These are phyloP conservation scores for Labeo rohita DNA, from an alignment of 2,113 vertebrate species.

Conservation along the genomic window DNA sequence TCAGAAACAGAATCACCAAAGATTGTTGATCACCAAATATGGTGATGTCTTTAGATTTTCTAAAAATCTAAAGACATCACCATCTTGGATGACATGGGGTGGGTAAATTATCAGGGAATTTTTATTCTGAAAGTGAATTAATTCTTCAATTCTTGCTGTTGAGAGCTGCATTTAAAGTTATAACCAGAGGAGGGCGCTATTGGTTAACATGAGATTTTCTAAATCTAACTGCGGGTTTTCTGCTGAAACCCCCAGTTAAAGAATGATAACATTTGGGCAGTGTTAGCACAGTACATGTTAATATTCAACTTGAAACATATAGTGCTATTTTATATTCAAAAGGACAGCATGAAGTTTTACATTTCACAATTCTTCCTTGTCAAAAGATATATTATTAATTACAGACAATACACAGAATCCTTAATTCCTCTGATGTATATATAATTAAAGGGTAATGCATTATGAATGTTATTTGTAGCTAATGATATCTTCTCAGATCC, in stretches of 20 bases:
- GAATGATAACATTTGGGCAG: neutral
- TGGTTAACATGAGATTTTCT: neutral
- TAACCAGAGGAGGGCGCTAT: conserved; percentile 52
- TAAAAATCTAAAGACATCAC: too few relatives aligned
- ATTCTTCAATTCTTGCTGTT: neutral
- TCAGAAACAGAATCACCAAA: too few relatives aligned
- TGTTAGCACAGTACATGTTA: neutral
- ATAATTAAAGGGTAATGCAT: conserved; percentile 5
- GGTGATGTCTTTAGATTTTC: too few relatives aligned
- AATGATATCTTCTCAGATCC: neutral
- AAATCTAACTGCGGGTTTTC: too few relatives aligned
- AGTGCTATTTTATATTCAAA: neutral
- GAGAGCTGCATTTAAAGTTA: neutral
- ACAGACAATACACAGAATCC: neutral
- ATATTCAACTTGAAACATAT: neutral
- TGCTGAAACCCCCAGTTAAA: neutral
- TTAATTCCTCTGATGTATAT: neutral
- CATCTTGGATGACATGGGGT: too few relatives aligned
- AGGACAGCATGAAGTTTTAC: neutral
- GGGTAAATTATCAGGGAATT: too few relatives aligned
- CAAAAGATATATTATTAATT: neutral
- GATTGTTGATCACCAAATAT: too few relatives aligned
- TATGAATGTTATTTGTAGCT: conserved; percentile 4
- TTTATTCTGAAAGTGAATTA: too few relatives aligned
- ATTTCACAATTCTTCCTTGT: neutral